Evolutionary conservation across 2,113 vertebrate species (phyloP).

Genomic region (Rhinolophus sinicus): DNA sequence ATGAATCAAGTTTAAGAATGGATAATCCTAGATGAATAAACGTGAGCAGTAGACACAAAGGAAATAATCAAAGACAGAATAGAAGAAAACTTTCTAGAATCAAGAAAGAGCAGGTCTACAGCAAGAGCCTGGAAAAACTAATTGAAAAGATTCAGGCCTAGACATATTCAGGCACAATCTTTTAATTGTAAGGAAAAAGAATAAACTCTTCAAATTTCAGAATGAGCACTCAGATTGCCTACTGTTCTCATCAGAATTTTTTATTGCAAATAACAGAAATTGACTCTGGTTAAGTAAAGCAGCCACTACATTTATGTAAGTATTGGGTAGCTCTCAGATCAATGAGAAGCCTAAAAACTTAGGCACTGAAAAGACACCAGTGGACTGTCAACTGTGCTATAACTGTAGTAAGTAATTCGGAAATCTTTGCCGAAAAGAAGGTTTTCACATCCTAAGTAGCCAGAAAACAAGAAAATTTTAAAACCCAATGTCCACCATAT

Average conservation of each 20-base stretch:
- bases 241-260: neutral
- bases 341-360: neutral
- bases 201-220: conserved; percentile 1
- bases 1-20: neutral
- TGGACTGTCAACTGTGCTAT: neutral
- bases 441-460: neutral
- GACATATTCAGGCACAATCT: neutral
- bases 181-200: neutral
- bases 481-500: neutral
- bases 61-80: neutral
- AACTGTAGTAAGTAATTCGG: neutral
- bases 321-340: neutral
- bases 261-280: neutral
- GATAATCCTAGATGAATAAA: neutral
- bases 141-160: neutral
- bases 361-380: neutral
- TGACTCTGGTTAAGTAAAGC: neutral
- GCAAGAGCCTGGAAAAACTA: neutral
- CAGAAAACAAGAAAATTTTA: neutral
- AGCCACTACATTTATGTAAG: neutral
- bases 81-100: neutral
- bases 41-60: neutral
- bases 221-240: neutral
- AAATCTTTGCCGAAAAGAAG: neutral
- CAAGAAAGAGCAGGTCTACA: neutral